Evolutionary conservation across 2,888 invertebrate genomes (phyloP).

Genomic region (Thereva nobilitata): DNA sequence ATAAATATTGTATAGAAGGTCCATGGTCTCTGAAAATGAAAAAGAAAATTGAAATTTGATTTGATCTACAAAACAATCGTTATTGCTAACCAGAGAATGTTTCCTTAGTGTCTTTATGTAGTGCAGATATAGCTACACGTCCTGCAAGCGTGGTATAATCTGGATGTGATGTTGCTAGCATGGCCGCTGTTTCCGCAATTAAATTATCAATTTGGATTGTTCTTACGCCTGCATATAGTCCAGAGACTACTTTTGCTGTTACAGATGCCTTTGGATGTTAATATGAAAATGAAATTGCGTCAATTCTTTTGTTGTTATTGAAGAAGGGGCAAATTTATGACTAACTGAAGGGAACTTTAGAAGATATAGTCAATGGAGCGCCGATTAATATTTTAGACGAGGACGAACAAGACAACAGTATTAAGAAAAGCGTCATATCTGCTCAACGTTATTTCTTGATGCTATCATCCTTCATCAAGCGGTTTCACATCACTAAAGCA

Average conservation of each 20-base stretch:
- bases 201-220: constrained; percentile 96
- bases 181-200: constrained; percentile 98
- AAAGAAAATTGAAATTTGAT: constrained; percentile 2
- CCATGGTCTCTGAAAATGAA: constrained; percentile 76
- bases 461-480: too few relatives aligned
- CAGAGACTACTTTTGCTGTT: constrained; percentile 90
- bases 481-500: too few relatives aligned
- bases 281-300: too few relatives aligned
- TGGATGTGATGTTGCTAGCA: constrained; percentile 95
- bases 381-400: too few relatives aligned
- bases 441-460: too few relatives aligned
- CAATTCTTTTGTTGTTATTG: too few relatives aligned
- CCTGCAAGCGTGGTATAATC: constrained; percentile 92
- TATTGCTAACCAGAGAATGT: constrained; percentile 74
- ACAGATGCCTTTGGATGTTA: constrained; percentile 67
- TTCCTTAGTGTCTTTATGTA: constrained; percentile 98
- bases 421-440: too few relatives aligned
- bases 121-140: constrained; percentile 92
- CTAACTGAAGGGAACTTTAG: too few relatives aligned
- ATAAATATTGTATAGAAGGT: constrained; percentile 79
- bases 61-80: not conserved
- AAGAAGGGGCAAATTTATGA: too few relatives aligned
- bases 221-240: constrained; percentile 94
- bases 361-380: too few relatives aligned
- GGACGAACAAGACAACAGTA: too few relatives aligned